Evolutionary conservation across 2,797 vertebrate species (phyloP).

Genomic region (Hippopotamyrus pictus): DNA sequence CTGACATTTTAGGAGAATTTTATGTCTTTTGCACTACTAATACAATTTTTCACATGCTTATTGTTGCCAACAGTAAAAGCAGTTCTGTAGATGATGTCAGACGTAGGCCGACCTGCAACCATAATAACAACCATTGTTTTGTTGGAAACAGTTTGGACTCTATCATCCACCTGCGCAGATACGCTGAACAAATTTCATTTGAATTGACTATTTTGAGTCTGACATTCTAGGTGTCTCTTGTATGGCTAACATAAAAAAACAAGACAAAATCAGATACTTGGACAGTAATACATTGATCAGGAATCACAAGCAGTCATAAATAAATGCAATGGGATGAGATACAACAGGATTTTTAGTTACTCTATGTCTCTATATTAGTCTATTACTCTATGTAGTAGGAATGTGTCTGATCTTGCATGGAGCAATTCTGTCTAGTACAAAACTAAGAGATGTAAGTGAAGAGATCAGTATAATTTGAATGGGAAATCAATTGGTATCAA

Average conservation of each 20-base stretch:
- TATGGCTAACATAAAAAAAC: neutral
- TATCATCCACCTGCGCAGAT: neutral
- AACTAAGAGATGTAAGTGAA: neutral
- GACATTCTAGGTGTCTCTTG: neutral
- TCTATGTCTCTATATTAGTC: neutral
- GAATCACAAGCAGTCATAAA: neutral
- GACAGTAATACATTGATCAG: neutral
- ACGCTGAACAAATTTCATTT: neutral
- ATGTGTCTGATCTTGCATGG: neutral
- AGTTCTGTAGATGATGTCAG: neutral
- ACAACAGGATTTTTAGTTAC: neutral
- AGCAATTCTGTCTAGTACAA: neutral
- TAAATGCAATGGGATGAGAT: neutral
- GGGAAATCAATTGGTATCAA: neutral
- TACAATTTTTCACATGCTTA: neutral
- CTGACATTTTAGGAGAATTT: neutral
- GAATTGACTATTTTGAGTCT: neutral
- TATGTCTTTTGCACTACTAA: neutral
- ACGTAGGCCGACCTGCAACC: neutral
- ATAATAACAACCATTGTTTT: neutral
- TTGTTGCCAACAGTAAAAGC: neutral
- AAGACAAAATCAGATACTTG: neutral
- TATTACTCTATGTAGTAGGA: neutral
- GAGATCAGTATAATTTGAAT: neutral
- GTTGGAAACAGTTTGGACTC: neutral